These are phyloP conservation scores for Theretra japonica DNA, from an alignment of 2,888 invertebrate genomes.

Conservation along the genomic window DNA sequence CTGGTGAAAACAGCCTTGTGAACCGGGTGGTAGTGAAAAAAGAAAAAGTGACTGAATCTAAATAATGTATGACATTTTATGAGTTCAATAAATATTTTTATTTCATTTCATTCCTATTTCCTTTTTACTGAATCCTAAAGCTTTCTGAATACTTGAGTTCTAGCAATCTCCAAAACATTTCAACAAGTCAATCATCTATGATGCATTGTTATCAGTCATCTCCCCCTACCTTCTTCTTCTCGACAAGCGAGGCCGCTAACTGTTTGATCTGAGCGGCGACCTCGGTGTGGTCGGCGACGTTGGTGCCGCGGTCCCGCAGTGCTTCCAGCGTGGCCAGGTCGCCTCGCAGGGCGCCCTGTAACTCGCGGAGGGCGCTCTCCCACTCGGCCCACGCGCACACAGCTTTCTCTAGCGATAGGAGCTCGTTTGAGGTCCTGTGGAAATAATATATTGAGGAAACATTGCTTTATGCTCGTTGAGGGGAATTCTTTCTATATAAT, in stretches of 20 bases:
- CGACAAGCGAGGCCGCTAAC: conserved; percentile 85
- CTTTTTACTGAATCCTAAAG: no score
- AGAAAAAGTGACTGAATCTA: no score
- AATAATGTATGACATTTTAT: no score
- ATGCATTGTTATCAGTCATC: background rate
- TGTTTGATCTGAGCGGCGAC: conserved; percentile 84
- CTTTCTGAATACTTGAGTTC: no score
- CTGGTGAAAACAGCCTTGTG: no score
- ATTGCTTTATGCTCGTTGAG: no score
- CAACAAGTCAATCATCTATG: background rate
- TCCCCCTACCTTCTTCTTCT: conserved; percentile 72
- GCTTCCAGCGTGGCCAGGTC: conserved; percentile 83
- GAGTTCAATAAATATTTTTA: no score
- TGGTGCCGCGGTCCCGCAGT: conserved; percentile 85
- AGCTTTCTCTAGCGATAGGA: conserved; percentile 89
- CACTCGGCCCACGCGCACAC: conserved; percentile 90
- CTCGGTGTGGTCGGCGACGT: conserved; percentile 83
- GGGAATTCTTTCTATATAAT: no score
- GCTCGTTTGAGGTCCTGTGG: conserved; percentile 88
- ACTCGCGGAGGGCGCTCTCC: conserved; percentile 89
- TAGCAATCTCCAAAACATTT: no score
- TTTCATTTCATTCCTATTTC: no score
- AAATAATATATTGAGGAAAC: conserved; percentile 43
- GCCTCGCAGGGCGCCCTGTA: conserved; percentile 90
- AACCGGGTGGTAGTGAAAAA: no score